Evolutionary conservation across 2,888 invertebrate genomes (phyloP), one percentile per base, ranked within the genome.

Genomic region (Callosobruchus maculatus): DNA sequence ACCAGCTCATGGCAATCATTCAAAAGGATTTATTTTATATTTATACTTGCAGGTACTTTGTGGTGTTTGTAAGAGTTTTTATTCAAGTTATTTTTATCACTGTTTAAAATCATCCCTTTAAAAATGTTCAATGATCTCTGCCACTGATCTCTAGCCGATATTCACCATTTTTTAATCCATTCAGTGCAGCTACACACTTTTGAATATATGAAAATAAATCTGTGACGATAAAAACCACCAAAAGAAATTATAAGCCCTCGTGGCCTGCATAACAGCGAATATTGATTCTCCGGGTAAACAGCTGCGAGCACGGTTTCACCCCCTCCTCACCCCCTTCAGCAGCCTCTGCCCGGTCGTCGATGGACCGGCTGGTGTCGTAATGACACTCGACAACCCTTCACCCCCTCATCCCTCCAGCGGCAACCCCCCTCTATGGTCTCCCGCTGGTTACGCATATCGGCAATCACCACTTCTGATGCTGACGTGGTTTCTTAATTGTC

Each of bases 381-480:
- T 71, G 71, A 71, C 71, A 71, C 71, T 71, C 71, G 71, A 71
- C 71, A 71, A 71, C 21, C 71, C 21, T 21, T 21, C 22, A 21
- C 20, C 21, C 22, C 49, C 71, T 31, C 26, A 4, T 21, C 30
- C 71, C 71, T n/a, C 20, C 20, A 1, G 9, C 21, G 21, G 9
- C 21, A 7, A 71, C 71, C 71, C 30, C 30, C 20, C 13, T 21
- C 71, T 13, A 49, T 49, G 49, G 9, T 18, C 49, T 13, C 49
- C 49, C 49, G 49, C 49, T 49, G 49, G 49, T 49, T 49, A 49
- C 49, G 49, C 49, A 49, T 49, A 49, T 49, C 49, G 49, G 49
- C 49, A 13, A 49, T 49, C 49, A 9, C 49, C 49, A 13, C 49
- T 49, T 49, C 49, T 49, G 49, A 49, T 49, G 49, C 13, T 3